Evolutionary conservation across 2,797 vertebrate species (phyloP), one percentile per base, ranked within the genome.

Genomic region (Rhabdophis nuchalis): DNA sequence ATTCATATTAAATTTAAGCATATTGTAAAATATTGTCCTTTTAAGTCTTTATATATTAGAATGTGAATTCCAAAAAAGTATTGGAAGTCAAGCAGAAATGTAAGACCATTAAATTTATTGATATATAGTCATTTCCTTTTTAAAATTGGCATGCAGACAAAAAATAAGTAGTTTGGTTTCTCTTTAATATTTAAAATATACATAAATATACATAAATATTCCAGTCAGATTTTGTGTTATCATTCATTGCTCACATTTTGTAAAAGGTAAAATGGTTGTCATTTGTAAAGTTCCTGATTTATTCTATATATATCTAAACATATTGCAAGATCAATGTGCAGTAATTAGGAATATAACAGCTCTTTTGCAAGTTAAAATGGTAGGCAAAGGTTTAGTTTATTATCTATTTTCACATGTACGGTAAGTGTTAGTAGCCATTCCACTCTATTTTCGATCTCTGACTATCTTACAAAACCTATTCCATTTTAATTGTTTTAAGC

Each of bases 121-220:
- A 20, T 5, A 91, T 95, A 93, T 92, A 94, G 92, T 92, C 89
- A 89, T 94, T 91, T 23, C 90, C 94, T 94, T 89, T 87, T 90
- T 91, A 89, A 90, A 60, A 50, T 25, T 58, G 8, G 72, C 50
- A 53, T 4, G 20, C 56, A 54, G 52, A 23, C 52, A 77, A 90
- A 36, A 29, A 8, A 36, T 90, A 60, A 5, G 2, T 60, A 29
- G 27, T n/a, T 32, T 11, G 57, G 18, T 13, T 88, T 95, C 64
- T 68, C n/a, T 68, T 68, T 68, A 68, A 18, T 95, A 89, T 92
- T 94, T 58, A 23, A 68, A 93, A 27, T 91, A 46, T 68, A 90
- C 18, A 57, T 88, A 91, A 93, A 14, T n/a, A n/a, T n/a, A n/a
- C n/a, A n/a, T n/a, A n/a, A n/a, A n/a, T n/a, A n/a, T n/a, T n/a